Evolutionary conservation across 35 echinoderm and acorn worm species (phyloP), one percentile per base, ranked within the genome.

Genomic region (Lytechinus pictus): DNA sequence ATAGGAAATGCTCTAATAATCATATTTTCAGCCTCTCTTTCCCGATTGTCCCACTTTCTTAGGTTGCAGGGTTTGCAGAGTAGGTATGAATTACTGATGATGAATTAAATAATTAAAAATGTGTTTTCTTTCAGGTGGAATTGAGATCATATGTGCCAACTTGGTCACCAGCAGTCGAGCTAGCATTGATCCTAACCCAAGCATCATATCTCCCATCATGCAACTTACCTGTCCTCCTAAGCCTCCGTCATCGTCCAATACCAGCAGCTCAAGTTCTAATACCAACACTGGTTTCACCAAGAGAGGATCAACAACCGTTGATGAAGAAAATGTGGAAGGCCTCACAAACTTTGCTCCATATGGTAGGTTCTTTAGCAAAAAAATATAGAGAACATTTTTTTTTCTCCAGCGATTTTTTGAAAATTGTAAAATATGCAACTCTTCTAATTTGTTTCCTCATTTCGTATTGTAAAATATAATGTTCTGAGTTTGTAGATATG

Each of bases 311-410:
- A 66, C 96, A 10, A 66, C 89, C 54, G 96, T 89, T 9, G 97
- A 98, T 5, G 71, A 94, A 6, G 96, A 98, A 94, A 98, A 95
- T 54, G 86, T 96, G 10, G 96, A 98, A 66, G 98, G 98, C n/a
- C 92, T 99, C 9, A 94, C 96, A 87, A 99, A 99, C 90, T 99
- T 99, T 97, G 98, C 98, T 57, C 97, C 98, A 11, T 98, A 95
- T 86, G 97, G 98, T 99, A 90, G 4, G 66, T 14, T 79, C 8
- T 2, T 79, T 79, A 24, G 19, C 21, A 79, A 79, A 24, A 79
- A 24, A 7, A 79, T 24, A 14, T 79, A 5, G 19, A 16, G n/a
- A 11, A 79, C n/a, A 79, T 79, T 79, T 79, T 24, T 79, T 58
- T 58, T 9, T 9, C 56, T 2, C 56, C 56, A 58, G 33, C 33